Conservation (phyloP, 2,888 invertebrate genomes). For the Dicyrtomina minuta region DNA sequence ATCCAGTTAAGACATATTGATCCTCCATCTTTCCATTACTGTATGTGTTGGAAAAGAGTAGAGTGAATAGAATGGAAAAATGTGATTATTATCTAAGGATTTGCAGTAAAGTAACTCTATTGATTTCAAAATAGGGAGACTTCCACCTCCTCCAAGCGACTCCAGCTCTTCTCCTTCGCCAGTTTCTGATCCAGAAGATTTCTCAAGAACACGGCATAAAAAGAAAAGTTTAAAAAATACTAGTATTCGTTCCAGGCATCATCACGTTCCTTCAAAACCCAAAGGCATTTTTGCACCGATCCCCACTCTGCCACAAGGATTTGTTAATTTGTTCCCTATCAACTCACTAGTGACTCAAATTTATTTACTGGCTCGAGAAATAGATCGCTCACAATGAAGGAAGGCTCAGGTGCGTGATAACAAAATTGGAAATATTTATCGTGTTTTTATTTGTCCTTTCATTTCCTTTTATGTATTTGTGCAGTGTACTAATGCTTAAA, state of each 20-base stretch:
- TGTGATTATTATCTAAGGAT: slow-evolving; percentile 16
- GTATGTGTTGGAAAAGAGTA: neutral
- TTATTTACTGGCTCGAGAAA: slow-evolving; percentile 45
- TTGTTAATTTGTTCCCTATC: slow-evolving; percentile 51
- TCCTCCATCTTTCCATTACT: neutral
- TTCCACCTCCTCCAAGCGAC: slow-evolving; percentile 50
- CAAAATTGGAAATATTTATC: neutral
- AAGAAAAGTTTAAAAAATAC: slow-evolving; percentile 51
- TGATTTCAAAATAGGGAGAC: slow-evolving; percentile 34
- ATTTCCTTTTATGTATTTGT: neutral
- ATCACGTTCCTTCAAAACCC: slow-evolving; percentile 41
- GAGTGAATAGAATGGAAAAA: neutral
- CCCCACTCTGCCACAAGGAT: slow-evolving; percentile 52
- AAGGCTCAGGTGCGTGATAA: slow-evolving; percentile 46
- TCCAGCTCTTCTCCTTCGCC: slow-evolving; percentile 51
- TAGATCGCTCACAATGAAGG: slow-evolving; percentile 53
- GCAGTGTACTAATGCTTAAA: neutral
- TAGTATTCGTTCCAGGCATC: slow-evolving; percentile 47
- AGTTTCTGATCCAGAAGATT: slow-evolving; percentile 52
- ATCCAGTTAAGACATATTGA: slow-evolving; percentile 40
- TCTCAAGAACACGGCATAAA: slow-evolving; percentile 48
- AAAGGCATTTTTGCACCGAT: slow-evolving; percentile 53
- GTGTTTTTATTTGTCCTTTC: neutral
- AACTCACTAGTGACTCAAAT: slow-evolving; percentile 50
- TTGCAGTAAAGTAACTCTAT: slow-evolving; percentile 11